A percentile compares a stretch with the other conserved stretches of the same genome.
phyloP scores from a whole-genome alignment of 2,888 invertebrate genomes.

The Priocnemis perturbator region DNA sequence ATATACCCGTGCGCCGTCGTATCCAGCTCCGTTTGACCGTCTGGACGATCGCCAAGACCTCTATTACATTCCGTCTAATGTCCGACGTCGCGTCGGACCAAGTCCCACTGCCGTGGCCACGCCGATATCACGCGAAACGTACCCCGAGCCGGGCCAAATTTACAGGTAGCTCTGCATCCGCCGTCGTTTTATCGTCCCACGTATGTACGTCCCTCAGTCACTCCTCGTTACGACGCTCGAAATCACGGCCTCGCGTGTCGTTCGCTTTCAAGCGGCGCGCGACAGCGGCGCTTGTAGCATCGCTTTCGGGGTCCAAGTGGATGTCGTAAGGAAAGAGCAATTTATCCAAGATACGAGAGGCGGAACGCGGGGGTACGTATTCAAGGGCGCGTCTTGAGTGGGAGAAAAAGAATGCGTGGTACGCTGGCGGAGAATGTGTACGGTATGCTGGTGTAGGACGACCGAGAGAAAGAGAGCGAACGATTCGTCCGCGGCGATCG shows the following conservation, averaged over 20 bases:
- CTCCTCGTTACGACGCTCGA: slow-evolving; percentile 8
- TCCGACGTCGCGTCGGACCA: slow-evolving; percentile 41
- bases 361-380: too few relatives aligned
- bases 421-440: too few relatives aligned
- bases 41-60: slow-evolving; percentile 68
- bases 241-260: slow-evolving; percentile 13
- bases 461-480: too few relatives aligned
- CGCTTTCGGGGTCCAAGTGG: too few relatives aligned
- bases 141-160: slow-evolving; percentile 42
- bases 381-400: too few relatives aligned
- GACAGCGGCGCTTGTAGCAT: too few relatives aligned
- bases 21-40: slow-evolving; percentile 48
- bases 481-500: too few relatives aligned
- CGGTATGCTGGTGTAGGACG: too few relatives aligned
- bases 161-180: slow-evolving; percentile 53
- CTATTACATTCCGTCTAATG: slow-evolving; percentile 67
- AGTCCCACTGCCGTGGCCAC: slow-evolving; percentile 24
- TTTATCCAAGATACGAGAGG: too few relatives aligned
- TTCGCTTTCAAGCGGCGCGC: background rate
- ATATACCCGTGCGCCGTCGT: slow-evolving; percentile 20
- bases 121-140: slow-evolving; percentile 49
- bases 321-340: too few relatives aligned
- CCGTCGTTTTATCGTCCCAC: slow-evolving; percentile 35
- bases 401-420: too few relatives aligned
- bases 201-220: background rate